phyloP scores from a whole-genome alignment of 37 sponge, comb jelly and placozoan genomes.

The Chondrilla cf. caribensis region DNA sequence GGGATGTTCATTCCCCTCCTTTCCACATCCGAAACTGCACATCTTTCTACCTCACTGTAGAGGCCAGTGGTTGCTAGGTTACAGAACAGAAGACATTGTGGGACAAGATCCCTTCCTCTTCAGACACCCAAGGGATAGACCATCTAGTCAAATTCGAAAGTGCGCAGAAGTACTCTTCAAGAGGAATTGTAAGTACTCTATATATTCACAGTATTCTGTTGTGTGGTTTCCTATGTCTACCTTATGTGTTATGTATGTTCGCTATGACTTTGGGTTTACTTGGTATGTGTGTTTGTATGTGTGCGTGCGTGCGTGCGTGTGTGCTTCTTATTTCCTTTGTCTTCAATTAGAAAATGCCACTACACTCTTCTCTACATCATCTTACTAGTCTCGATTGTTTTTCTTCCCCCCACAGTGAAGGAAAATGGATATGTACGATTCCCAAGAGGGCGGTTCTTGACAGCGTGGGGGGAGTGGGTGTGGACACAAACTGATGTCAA shows the following conservation, averaged over 20 bases:
- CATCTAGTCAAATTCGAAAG: not conserved
- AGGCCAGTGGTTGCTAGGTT: slow-evolving; percentile 18
- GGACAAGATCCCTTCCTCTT: not conserved
- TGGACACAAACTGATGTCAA: not conserved
- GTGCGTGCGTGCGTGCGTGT: no score
- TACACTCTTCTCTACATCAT: no score
- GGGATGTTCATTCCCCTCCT: no score
- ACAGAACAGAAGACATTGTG: slow-evolving; percentile 4
- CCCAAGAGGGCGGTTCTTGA: not conserved
- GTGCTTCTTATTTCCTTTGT: no score
- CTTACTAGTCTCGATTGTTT: no score
- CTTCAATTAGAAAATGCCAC: no score
- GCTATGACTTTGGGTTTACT: not conserved
- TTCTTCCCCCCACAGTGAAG: not conserved
- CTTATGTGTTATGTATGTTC: not conserved
- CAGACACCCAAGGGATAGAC: not conserved
- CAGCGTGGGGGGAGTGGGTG: slow-evolving; percentile 21
- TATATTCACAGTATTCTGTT: no score
- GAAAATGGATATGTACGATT: not conserved
- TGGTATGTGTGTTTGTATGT: no score
- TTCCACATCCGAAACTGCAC: no score
- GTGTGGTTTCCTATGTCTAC: no score
- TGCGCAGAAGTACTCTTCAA: not conserved
- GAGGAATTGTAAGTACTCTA: not conserved
- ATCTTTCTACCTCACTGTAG: not conserved